These are phyloP conservation scores for Trichacis sp. DNA, from an alignment of 2,888 invertebrate genomes.

Conservation along the genomic window DNA sequence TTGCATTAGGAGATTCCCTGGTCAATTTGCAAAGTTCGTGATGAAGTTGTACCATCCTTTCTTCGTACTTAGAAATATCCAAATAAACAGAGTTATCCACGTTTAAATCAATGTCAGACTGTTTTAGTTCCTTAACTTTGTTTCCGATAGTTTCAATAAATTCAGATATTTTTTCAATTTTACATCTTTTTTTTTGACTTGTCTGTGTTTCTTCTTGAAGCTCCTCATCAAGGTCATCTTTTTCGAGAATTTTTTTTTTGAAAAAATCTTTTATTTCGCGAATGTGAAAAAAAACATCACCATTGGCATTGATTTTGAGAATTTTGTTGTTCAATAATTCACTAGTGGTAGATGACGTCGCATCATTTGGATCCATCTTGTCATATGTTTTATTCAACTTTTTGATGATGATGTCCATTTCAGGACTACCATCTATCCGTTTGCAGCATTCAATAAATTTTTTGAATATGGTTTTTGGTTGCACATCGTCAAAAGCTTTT, in stretches of 20 bases:
- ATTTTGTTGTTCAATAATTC: slow-evolving; percentile 40
- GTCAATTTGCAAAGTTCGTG: slow-evolving; percentile 49
- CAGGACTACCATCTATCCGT: slow-evolving; percentile 45
- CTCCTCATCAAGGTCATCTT: background rate
- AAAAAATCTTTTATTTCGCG: slow-evolving; percentile 51
- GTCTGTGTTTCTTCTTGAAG: background rate
- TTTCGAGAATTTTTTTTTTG: slow-evolving; percentile 31
- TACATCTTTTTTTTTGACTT: slow-evolving; percentile 11
- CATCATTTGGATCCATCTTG: slow-evolving; percentile 46
- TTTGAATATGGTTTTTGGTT: slow-evolving; percentile 50
- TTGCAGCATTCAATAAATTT: slow-evolving; percentile 56
- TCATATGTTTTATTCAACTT: slow-evolving; percentile 57
- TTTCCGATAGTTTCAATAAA: slow-evolving; percentile 75
- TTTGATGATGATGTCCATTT: slow-evolving; percentile 51
- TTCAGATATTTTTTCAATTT: slow-evolving; percentile 68
- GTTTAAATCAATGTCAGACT: slow-evolving; percentile 79
- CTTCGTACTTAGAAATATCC: slow-evolving; percentile 74
- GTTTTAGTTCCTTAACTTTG: slow-evolving; percentile 77
- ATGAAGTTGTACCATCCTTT: slow-evolving; percentile 53
- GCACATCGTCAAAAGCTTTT: slow-evolving; percentile 22
- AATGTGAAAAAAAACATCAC: slow-evolving; percentile 47
- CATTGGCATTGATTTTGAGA: slow-evolving; percentile 36
- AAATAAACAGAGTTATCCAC: slow-evolving; percentile 81
- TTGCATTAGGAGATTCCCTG: slow-evolving; percentile 52
- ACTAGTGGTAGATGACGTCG: slow-evolving; percentile 46